Evolutionary conservation across 2,888 invertebrate species (phyloP).

Genomic region (Drosophila gaucha): DNA sequence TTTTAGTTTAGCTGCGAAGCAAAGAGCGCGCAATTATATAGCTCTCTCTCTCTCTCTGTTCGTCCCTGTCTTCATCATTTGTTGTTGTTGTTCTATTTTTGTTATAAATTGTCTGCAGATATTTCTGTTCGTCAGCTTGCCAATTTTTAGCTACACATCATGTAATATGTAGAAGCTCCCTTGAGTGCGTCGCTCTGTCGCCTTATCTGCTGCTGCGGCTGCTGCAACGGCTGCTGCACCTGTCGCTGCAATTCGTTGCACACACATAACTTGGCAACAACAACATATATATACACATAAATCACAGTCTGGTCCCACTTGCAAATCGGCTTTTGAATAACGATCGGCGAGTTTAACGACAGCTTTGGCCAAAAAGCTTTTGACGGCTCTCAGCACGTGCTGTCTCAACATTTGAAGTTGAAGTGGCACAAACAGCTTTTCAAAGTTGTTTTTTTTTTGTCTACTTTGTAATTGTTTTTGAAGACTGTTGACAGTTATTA

Average conservation of each 20-base stretch:
- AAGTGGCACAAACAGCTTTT: slow-evolving; percentile 42
- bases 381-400: slow-evolving; percentile 43
- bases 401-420: slow-evolving; percentile 31
- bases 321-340: slow-evolving; percentile 39
- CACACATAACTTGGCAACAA: slow-evolving; percentile 26
- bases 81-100: slow-evolving; percentile 49
- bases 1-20: slow-evolving; percentile 42
- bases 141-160: slow-evolving; percentile 76
- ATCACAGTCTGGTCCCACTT: slow-evolving; percentile 39
- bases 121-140: slow-evolving; percentile 60
- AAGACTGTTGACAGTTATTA: slow-evolving; percentile 61
- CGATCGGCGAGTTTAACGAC: slow-evolving; percentile 43
- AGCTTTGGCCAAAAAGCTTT: slow-evolving; percentile 50
- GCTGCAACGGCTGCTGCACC: slow-evolving; percentile 51
- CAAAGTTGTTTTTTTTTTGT: slow-evolving; percentile 32
- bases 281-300: slow-evolving; percentile 14
- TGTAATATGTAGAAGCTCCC: slow-evolving; percentile 58
- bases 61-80: too few species aligned
- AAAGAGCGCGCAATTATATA: slow-evolving; percentile 72
- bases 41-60: background rate
- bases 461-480: slow-evolving; percentile 62
- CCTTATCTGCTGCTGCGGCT: slow-evolving; percentile 41
- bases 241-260: slow-evolving; percentile 56
- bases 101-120: slow-evolving; percentile 70
- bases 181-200: slow-evolving; percentile 50